These are phyloP conservation scores for Macaria liturata DNA, from an alignment of 2,888 invertebrate genomes.

Conservation along the genomic window DNA sequence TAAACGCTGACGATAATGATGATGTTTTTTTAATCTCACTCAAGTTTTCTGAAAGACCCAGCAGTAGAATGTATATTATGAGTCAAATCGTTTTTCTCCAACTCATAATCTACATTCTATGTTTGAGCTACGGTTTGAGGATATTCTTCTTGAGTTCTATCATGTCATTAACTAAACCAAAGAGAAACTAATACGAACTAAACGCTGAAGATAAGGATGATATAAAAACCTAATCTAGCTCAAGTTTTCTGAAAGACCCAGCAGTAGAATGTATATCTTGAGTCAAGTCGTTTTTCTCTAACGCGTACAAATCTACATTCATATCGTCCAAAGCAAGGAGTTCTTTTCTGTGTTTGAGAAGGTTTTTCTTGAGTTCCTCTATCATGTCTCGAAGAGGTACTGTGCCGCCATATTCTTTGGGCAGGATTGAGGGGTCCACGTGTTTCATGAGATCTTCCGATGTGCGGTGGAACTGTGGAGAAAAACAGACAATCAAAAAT, in stretches of 20 bases:
- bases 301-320: slow-evolving; percentile 87
- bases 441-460: slow-evolving; percentile 88
- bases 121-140: no score
- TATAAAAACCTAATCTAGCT: slow-evolving; percentile 85
- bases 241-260: slow-evolving; percentile 92
- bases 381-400: slow-evolving; percentile 92
- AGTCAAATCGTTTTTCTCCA: slow-evolving; percentile 84
- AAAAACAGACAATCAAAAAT: no score
- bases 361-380: slow-evolving; percentile 86
- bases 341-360: slow-evolving; percentile 85
- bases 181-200: no score
- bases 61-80: slow-evolving; percentile 90
- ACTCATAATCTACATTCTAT: slow-evolving; percentile 87
- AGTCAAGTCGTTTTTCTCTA: slow-evolving; percentile 84
- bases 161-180: no score
- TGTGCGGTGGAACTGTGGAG: slow-evolving; percentile 87
- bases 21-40: slow-evolving; percentile 85
- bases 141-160: no score
- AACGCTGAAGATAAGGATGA: no score
- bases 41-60: slow-evolving; percentile 92
- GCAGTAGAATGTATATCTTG: slow-evolving; percentile 90
- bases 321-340: slow-evolving; percentile 89
- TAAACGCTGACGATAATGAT: no score
- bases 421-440: slow-evolving; percentile 89
- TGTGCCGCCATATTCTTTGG: slow-evolving; percentile 94